Evolutionary conservation across 2,888 invertebrate species (phyloP), one percentile per base, ranked within the genome.

Genomic region (Brachypalpus laphriformis): DNA sequence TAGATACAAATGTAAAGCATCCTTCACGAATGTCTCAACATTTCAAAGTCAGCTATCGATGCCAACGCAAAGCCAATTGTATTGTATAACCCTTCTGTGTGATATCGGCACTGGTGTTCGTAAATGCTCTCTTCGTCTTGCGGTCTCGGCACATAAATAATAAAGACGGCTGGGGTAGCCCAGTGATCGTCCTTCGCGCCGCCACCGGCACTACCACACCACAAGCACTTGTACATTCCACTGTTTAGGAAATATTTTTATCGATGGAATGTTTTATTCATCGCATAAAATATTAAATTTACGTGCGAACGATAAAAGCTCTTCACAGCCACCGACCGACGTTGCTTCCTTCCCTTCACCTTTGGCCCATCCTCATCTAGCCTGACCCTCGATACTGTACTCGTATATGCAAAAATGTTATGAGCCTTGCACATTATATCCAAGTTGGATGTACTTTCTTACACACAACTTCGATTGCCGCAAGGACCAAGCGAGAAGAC

Each of bases 251-350:
- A 78, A 74, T 68, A 74, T 72, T 83, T 82, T 83, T 78, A 83
- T 83, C 68, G 72, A 68, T 42, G 72, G 78, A 78, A 78, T 83
- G 82, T 83, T 78, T 83, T 83, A 83, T 83, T 83, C 82, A 83
- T 78, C 66, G 63, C 82, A 83, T 78, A 83, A 82, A 82, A 82
- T 72, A 82, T 82, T 78, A 82, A 82, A 83, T 83, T 78, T 72
- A 72, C 77, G 77, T 82, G 72, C 78, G 66, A 82, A 71, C 78
- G 77, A 83, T 78, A 83, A 78, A 72, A 83, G 68, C 66, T 25
- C 68, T 68, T 71, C 63, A 49, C 77, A 65, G 82, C 61, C 77
- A 76, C 70, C 34, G 34, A 31, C 2, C 49, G 61, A 59, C 57
- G 56, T 51, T 42, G 31, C 40, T 54, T 51, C 49, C 56, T 14